A percentile compares a stretch with the other conserved stretches of the same genome.
Conservation (phyloP, 2,888 invertebrate species). For the Agonopterix alstromeriana region DNA sequence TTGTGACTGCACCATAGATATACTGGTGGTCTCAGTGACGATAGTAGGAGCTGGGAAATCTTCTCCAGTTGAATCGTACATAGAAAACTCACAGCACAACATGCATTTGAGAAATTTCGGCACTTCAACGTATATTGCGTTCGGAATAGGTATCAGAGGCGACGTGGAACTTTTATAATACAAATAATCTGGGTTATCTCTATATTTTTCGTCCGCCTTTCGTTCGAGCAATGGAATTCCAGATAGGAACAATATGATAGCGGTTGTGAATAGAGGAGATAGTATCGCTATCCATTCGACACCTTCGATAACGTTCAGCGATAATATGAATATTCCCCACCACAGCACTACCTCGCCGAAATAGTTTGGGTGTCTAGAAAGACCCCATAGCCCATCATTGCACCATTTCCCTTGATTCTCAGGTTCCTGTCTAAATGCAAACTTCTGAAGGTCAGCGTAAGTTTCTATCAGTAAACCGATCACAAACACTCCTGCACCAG, state of each 20-base stretch:
- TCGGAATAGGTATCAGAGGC: conserved; percentile 92
- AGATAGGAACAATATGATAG: conserved; percentile 92
- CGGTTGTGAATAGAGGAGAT: conserved; percentile 90
- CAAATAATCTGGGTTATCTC: conserved; percentile 90
- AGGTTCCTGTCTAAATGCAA: conserved; percentile 92
- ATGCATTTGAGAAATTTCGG: conserved; percentile 89
- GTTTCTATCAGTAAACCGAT: conserved; percentile 91
- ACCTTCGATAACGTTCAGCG: conserved; percentile 89
- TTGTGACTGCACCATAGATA: conserved; percentile 81
- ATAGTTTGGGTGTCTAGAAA: conserved; percentile 95
- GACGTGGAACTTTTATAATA: conserved; percentile 93
- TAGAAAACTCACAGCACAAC: conserved; percentile 91
- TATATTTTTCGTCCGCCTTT: conserved; percentile 91
- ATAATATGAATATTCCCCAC: conserved; percentile 96
- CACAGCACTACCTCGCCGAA: conserved; percentile 95
- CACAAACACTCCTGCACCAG: conserved; percentile 90
- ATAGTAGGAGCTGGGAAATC: conserved; percentile 79
- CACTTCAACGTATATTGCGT: conserved; percentile 90
- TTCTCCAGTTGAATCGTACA: conserved; percentile 86
- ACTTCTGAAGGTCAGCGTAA: conserved; percentile 94
- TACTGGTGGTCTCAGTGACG: conserved; percentile 83
- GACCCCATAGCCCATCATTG: conserved; percentile 91
- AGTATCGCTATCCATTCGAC: conserved; percentile 91
- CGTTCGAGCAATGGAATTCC: conserved; percentile 93
- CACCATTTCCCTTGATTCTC: conserved; percentile 95